Evolutionary conservation across 2,113 vertebrate genomes (phyloP).

Genomic region (Dasypus novemcinctus): DNA sequence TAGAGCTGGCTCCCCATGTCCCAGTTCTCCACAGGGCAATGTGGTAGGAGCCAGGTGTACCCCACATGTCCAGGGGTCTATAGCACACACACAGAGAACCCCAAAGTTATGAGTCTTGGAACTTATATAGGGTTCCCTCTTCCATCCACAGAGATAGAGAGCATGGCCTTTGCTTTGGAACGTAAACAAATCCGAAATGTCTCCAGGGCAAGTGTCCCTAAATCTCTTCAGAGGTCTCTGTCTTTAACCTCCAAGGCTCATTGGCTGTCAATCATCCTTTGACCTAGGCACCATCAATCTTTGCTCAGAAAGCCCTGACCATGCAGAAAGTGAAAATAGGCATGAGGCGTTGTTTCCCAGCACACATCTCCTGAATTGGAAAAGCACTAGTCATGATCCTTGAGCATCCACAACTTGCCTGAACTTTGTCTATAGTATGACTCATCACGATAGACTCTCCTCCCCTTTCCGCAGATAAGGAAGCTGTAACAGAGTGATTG

Average conservation of each 20-base stretch:
- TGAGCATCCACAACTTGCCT: fast-evolving
- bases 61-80: fast-evolving
- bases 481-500: background rate
- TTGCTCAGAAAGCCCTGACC: background rate
- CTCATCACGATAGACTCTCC: fast-evolving
- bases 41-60: fast-evolving
- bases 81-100: background rate
- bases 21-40: fast-evolving
- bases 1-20: fast-evolving
- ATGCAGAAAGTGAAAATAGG: fast-evolving
- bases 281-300: background rate
- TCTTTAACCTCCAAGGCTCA: background rate
- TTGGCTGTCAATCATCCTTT: background rate
- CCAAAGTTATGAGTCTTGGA: background rate
- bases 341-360: background rate
- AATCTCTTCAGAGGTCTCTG: background rate
- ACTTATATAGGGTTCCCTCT: background rate
- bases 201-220: background rate
- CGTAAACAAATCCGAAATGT: background rate
- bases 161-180: background rate
- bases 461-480: background rate
- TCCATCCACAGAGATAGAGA: background rate
- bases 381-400: background rate
- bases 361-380: background rate
- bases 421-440: fast-evolving